phyloP scores from a whole-genome alignment of 2,888 invertebrate species.

The Notodonta dromedarius region DNA sequence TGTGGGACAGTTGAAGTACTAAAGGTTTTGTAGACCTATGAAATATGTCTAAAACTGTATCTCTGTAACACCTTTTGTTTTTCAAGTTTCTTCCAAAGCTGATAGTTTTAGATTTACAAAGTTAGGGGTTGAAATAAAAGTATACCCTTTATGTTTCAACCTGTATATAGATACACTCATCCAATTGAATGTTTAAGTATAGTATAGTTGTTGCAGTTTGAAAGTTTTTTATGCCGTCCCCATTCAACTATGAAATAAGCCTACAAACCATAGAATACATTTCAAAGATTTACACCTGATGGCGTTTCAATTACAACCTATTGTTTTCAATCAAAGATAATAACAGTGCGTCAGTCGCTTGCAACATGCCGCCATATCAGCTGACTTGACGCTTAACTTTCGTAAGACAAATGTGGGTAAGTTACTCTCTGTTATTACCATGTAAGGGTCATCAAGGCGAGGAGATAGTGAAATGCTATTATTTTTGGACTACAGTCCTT shows the following conservation, averaged over 20 bases:
- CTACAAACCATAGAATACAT: neutral
- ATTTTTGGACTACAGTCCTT: neutral
- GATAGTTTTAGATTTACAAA: no score
- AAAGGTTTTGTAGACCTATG: no score
- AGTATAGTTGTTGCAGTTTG: no score
- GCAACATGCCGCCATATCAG: neutral
- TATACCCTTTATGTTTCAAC: no score
- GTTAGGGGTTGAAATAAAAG: no score
- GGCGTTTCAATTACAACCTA: neutral
- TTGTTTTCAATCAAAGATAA: neutral
- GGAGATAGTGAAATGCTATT: neutral
- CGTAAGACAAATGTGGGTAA: conserved; percentile 1
- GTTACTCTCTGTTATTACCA: neutral
- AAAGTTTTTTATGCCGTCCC: no score
- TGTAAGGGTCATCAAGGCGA: conserved; percentile 1
- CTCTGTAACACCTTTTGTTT: no score
- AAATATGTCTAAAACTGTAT: no score
- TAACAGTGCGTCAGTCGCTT: conserved; percentile 2
- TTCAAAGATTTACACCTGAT: neutral
- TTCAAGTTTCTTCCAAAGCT: no score
- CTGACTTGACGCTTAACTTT: neutral
- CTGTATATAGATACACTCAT: no score
- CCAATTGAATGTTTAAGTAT: no score
- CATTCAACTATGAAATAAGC: neutral
- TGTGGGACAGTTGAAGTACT: no score